Percentiles rank a stretch among this genome's conserved stretches.
Conservation (phyloP, 2,888 invertebrate genomes). For the Ornithoptera alexandrae region DNA sequence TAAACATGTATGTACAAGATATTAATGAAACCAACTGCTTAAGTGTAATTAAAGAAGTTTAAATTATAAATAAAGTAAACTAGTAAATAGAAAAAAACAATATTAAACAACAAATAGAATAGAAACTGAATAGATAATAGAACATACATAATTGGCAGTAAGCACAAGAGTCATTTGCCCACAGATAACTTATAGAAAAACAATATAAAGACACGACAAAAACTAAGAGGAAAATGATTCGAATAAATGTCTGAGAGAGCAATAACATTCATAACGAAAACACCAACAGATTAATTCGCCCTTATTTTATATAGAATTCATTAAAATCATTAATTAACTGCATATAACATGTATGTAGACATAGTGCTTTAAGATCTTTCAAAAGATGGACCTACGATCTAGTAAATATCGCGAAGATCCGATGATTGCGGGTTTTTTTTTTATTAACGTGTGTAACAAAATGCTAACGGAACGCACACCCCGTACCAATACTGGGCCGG, state of each 20-base stretch:
- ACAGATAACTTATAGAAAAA: neutral
- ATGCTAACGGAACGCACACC: too few species aligned
- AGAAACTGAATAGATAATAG: neutral
- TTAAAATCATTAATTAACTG: neutral
- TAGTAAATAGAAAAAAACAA: neutral
- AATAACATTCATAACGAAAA: neutral
- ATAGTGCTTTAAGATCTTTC: too few species aligned
- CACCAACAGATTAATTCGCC: neutral
- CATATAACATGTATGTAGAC: neutral
- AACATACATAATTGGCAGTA: neutral
- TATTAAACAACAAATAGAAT: neutral
- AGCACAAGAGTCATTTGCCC: neutral
- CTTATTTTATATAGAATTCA: too few species aligned
- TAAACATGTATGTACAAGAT: too few species aligned
- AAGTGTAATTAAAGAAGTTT: too few species aligned
- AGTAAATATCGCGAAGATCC: too few species aligned
- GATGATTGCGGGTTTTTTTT: neutral
- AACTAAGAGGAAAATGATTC: conserved; percentile 9
- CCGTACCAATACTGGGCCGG: too few species aligned
- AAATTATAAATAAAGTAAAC: neutral
- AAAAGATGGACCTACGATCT: too few species aligned
- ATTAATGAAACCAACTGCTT: too few species aligned
- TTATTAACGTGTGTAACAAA: too few species aligned
- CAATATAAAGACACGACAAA: neutral
- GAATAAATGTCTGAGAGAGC: neutral